Evolutionary conservation across 1,140 invertebrate species (phyloP), one percentile per base, ranked within the genome.

Genomic region (Lepidotrigona ventralis): DNA sequence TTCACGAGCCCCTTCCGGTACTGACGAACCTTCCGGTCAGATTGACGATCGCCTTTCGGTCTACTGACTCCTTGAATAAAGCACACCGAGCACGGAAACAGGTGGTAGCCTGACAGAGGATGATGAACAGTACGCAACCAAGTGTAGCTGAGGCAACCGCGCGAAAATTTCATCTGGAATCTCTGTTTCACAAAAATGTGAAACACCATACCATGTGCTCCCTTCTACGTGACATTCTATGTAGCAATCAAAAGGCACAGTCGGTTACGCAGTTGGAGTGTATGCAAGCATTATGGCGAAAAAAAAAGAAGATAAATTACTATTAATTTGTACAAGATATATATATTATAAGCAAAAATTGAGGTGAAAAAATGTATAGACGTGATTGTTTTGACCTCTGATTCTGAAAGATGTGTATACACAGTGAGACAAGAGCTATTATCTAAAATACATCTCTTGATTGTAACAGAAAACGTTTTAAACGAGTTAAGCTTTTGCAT

Each of bases 31-130:
- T 83, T 83, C 82, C 82, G 82, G 82, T 73, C 77, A 79, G 82
- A 83, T 83, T 66, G 82, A 83, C 82, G 82, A 83, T 83, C 76
- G 69, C 51, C 82, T 79, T 66, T 72, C 82, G 82, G 82, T 83
- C 82, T 73, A 66, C 69, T 72, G 82, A 33, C 77, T 83, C 33
- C 51, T 66, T 33, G 76, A 79, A 66, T 73, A 83, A 64, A 72
- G 56, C 73, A 56, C 56, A 8, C 26, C 51, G 56, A 29, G 12
- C 56, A 53, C 58, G 77, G 77, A 73, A 83, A 73, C 69, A 79
- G 58, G 69, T 71, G 60, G 82, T 54, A 60, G n/a, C 9, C 53
- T 54, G 58, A 26, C 46, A 54, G 76, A 79, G 75, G 68, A 79
- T 56, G 81, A 69, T 66, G 72, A 76, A 82, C 58, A 64, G 53